Evolutionary conservation across 2,888 invertebrate species (phyloP).

Genomic region (Campoplex nolae): DNA sequence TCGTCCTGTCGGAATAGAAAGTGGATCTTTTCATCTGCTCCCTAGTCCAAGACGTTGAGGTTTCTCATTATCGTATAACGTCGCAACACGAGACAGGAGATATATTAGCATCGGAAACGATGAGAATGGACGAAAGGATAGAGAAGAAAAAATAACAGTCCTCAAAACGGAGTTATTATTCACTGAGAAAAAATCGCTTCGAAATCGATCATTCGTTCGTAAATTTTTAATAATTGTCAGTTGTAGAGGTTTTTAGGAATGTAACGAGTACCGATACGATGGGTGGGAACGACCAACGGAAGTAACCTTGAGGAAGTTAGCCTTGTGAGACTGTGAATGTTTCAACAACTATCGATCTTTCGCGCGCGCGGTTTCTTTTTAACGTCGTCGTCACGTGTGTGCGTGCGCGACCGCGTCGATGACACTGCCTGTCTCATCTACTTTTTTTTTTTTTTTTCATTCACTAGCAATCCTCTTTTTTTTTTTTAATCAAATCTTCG

Average conservation of each 20-base stretch:
- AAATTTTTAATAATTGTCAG: neutral
- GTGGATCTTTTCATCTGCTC: neutral
- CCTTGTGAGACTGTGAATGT: constrained; percentile 75
- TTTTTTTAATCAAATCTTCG: neutral
- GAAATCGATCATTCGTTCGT: neutral
- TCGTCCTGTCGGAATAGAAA: neutral
- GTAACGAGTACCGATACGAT: constrained; percentile 5
- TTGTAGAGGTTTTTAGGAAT: neutral
- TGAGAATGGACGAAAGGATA: neutral
- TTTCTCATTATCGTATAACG: neutral
- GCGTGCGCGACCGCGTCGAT: constrained; percentile 56
- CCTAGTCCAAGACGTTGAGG: neutral
- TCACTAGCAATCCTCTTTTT: constrained; percentile 23
- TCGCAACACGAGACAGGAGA: neutral
- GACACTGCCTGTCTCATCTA: neutral
- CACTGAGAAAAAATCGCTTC: neutral
- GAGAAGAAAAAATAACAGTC: neutral
- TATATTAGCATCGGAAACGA: neutral
- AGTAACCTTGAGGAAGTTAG: constrained; percentile 64
- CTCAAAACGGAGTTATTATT: neutral
- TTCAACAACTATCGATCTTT: constrained; percentile 77
- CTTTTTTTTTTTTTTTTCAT: neutral
- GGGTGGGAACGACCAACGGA: constrained; percentile 63
- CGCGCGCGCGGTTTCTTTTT: constrained; percentile 43
- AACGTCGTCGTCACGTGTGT: constrained; percentile 61